These are phyloP conservation scores for Chrysolina haemoptera DNA, from an alignment of 2,888 invertebrate genomes.

Conservation along the genomic window DNA sequence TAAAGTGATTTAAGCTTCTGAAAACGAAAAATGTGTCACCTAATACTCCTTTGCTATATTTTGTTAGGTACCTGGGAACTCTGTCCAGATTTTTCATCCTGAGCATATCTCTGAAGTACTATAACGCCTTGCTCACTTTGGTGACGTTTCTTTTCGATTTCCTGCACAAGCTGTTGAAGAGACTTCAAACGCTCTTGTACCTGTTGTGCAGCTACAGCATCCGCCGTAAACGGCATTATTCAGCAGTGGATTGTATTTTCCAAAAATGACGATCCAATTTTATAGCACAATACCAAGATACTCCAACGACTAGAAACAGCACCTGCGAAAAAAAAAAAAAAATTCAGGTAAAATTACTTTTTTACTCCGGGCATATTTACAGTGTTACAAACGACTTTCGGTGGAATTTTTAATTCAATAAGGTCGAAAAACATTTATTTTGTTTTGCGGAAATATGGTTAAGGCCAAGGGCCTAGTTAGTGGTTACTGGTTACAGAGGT, in stretches of 20 bases:
- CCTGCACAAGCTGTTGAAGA: constrained; percentile 82
- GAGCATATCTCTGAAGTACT: constrained; percentile 83
- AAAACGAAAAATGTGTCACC: constrained; percentile 25
- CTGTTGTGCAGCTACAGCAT: constrained; percentile 78
- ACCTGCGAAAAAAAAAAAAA: constrained; percentile 47
- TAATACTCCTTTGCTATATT: not conserved
- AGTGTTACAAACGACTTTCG: constrained; percentile 55
- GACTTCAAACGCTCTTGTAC: constrained; percentile 85
- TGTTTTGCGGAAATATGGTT: too few relatives aligned
- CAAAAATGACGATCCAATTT: constrained; percentile 66
- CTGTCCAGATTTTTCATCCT: constrained; percentile 62
- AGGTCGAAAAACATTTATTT: constrained; percentile 33
- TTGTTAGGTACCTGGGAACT: constrained; percentile 60
- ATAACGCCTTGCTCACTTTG: constrained; percentile 86
- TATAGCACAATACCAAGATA: constrained; percentile 73
- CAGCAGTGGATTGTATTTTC: not conserved
- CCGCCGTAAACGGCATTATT: constrained; percentile 83
- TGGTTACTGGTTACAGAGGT: too few relatives aligned
- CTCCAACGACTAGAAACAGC: constrained; percentile 63
- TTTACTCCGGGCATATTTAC: constrained; percentile 48
- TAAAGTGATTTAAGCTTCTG: constrained; percentile 85
- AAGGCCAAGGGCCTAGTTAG: too few relatives aligned
- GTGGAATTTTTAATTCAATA: constrained; percentile 41
- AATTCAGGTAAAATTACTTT: not conserved
- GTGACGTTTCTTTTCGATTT: constrained; percentile 86